Percentiles rank a stretch among this genome's conserved stretches.
Conservation (phyloP, 2,888 invertebrate genomes). For the Copidosoma aretas region DNA sequence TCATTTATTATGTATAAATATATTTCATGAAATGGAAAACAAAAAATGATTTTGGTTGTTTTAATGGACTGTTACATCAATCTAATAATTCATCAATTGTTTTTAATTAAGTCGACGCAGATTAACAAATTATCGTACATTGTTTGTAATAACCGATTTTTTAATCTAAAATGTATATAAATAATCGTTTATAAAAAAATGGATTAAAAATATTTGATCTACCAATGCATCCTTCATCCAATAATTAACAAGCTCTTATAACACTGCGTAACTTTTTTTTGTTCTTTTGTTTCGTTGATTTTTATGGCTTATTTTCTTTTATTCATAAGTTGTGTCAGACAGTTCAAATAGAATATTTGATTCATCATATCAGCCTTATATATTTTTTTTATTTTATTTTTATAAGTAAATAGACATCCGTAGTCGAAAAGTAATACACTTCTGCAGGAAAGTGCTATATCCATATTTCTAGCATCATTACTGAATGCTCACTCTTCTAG, state of each 20-base stretch:
- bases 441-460: slow-evolving; percentile 24
- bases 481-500: slow-evolving; percentile 15
- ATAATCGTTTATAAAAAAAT: slow-evolving; percentile 14
- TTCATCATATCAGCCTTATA: slow-evolving; percentile 36
- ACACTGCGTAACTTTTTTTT: neutral
- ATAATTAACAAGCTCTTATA: slow-evolving; percentile 14
- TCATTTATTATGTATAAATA: neutral
- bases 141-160: too few relatives aligned
- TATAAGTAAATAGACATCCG: neutral
- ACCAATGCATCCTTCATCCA: slow-evolving; percentile 21
- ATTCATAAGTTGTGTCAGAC: slow-evolving; percentile 4
- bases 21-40: too few relatives aligned
- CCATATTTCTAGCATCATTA: slow-evolving; percentile 18
- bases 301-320: slow-evolving; percentile 17
- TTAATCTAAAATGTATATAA: too few relatives aligned
- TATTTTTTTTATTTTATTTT: slow-evolving; percentile 5
- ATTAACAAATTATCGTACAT: too few relatives aligned
- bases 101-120: too few relatives aligned
- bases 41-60: too few relatives aligned
- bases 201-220: slow-evolving; percentile 26
- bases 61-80: too few relatives aligned
- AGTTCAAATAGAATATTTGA: slow-evolving; percentile 26
- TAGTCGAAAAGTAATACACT: slow-evolving; percentile 4
- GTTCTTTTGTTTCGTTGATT: neutral
- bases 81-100: too few relatives aligned